Conservation (phyloP, 2,888 invertebrate genomes). For the Pilophorus perplexus region DNA sequence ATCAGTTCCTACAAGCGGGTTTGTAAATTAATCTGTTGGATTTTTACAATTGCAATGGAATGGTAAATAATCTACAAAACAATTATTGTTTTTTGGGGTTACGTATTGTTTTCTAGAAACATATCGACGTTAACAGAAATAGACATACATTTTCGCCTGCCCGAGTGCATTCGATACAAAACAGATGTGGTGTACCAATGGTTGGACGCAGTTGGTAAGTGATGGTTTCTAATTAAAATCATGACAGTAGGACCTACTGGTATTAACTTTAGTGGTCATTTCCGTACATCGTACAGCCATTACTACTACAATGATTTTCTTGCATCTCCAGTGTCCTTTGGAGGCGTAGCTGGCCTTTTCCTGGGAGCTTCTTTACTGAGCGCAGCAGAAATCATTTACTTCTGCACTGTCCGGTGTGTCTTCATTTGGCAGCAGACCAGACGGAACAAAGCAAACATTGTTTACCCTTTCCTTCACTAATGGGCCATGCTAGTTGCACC, state of each 20-base stretch:
- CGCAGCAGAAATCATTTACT: slow-evolving; percentile 55
- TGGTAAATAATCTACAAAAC: too few relatives aligned
- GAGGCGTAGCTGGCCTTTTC: slow-evolving; percentile 56
- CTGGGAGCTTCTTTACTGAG: slow-evolving; percentile 56
- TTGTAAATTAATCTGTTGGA: slow-evolving; percentile 21
- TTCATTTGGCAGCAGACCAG: slow-evolving; percentile 25
- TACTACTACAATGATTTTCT: too few relatives aligned
- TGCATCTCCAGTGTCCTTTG: slow-evolving; percentile 56
- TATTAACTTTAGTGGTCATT: too few relatives aligned
- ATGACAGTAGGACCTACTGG: too few relatives aligned
- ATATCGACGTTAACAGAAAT: slow-evolving; percentile 50
- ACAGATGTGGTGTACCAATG: slow-evolving; percentile 55
- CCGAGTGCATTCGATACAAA: slow-evolving; percentile 55
- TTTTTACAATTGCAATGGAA: background rate
- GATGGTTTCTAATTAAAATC: background rate
- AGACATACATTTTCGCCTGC: slow-evolving; percentile 54
- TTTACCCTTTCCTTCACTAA: slow-evolving; percentile 16
- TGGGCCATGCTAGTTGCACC: too few relatives aligned
- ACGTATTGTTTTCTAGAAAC: slow-evolving; percentile 44
- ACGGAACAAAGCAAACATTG: background rate
- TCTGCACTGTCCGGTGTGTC: slow-evolving; percentile 47
- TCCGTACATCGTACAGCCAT: too few relatives aligned
- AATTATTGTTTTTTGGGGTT: too few relatives aligned
- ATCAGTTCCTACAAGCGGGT: slow-evolving; percentile 46
- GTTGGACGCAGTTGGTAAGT: slow-evolving; percentile 55